Conservation (phyloP, 2,888 invertebrate species). For the Oligia fasciuncula region DNA sequence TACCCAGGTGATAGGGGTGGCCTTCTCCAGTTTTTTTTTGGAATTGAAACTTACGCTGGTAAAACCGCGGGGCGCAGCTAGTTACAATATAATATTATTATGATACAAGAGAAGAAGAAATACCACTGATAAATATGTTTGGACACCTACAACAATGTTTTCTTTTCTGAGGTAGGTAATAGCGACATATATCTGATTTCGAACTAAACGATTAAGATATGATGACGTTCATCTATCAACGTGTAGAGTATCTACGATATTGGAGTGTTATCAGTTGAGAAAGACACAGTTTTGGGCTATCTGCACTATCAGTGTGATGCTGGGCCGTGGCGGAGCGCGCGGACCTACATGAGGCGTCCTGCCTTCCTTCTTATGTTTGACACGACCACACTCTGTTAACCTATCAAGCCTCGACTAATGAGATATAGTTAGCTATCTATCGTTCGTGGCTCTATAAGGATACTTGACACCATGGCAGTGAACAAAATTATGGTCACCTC, state of each 20-base stretch:
- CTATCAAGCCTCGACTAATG: neutral
- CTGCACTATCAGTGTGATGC: constrained; percentile 71
- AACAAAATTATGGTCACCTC: constrained; percentile 73
- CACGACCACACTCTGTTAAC: constrained; percentile 40
- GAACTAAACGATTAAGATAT: constrained; percentile 39
- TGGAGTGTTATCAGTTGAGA: constrained; percentile 66
- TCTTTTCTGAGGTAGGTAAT: neutral
- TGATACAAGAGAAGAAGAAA: neutral
- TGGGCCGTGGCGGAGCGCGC: constrained; percentile 64
- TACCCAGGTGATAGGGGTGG: too few relatives aligned
- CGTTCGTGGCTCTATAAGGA: constrained; percentile 9
- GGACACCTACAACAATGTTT: neutral
- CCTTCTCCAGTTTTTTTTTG: too few relatives aligned
- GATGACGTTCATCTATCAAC: constrained; percentile 47
- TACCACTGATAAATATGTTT: constrained; percentile 3
- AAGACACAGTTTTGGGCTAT: constrained; percentile 59
- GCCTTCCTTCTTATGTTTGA: constrained; percentile 21
- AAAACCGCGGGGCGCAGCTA: too few relatives aligned
- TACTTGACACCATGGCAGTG: constrained; percentile 62
- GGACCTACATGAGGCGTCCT: constrained; percentile 50
- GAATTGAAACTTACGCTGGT: too few relatives aligned
- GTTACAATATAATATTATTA: neutral
- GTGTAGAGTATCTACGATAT: constrained; percentile 60
- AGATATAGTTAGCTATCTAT: constrained; percentile 10
- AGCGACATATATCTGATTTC: constrained; percentile 34